phyloP scores from a whole-genome alignment of 2,113 vertebrate species.

The Xiphophorus couchianus region DNA sequence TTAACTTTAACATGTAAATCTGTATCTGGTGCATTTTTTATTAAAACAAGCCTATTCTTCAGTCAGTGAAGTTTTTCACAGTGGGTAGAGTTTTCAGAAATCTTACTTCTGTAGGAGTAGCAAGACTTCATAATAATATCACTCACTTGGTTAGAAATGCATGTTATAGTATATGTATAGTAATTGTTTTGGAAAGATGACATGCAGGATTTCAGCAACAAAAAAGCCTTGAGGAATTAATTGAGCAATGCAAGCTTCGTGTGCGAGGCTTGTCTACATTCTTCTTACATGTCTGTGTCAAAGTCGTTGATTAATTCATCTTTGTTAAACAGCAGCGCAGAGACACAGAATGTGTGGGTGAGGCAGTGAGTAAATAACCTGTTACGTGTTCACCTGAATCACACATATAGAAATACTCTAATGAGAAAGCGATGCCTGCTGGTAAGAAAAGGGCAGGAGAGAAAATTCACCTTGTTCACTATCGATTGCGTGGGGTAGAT shows the following conservation, averaged over 20 bases:
- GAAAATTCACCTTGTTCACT: constrained; percentile 53
- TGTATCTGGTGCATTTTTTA: no score
- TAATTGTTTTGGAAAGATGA: background rate
- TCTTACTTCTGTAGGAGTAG: no score
- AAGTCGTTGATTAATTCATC: constrained; percentile 31
- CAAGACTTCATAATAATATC: no score
- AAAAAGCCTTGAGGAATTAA: background rate
- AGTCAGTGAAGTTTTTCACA: no score
- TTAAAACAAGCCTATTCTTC: no score
- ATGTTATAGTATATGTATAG: background rate
- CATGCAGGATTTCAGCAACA: background rate
- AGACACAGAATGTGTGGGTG: constrained; percentile 28
- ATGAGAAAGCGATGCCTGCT: constrained; percentile 59
- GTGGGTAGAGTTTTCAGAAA: no score
- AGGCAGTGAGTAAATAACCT: constrained; percentile 52
- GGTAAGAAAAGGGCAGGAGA: constrained; percentile 39
- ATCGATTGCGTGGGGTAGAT: constrained; percentile 56
- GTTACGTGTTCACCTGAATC: constrained; percentile 27
- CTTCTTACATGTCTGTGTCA: constrained; percentile 5
- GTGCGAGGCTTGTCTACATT: background rate
- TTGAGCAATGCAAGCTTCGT: background rate
- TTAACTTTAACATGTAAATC: no score
- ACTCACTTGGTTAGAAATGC: no score
- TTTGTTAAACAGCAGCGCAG: constrained; percentile 11
- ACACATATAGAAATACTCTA: constrained; percentile 38